Evolutionary conservation across 2,113 vertebrate species (phyloP).

Genomic region (Scopus umbretta): DNA sequence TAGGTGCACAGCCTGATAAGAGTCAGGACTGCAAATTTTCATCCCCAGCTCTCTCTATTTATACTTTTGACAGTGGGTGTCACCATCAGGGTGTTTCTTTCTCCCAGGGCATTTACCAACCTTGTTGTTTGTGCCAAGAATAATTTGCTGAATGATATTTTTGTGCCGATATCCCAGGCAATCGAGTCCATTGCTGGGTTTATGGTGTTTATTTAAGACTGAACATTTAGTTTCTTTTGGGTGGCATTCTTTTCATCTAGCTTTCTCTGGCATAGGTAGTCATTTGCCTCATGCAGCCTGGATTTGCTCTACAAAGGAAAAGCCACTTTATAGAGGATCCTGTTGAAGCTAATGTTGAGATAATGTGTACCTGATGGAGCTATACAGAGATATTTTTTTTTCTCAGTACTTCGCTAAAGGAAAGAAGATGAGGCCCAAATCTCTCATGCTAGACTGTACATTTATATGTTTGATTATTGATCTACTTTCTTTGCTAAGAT

Average conservation of each 20-base stretch:
- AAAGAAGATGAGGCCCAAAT: background rate
- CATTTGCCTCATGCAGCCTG: background rate
- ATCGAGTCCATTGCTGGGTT: background rate
- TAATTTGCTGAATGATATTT: slow-evolving; percentile 64
- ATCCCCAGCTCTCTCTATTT: slow-evolving; percentile 24
- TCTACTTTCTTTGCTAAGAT: background rate
- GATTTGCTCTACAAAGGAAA: background rate
- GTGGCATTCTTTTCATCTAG: background rate
- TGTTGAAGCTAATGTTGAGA: background rate
- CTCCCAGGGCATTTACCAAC: slow-evolving; percentile 63
- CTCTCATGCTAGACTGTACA: background rate
- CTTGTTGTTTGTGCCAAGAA: slow-evolving; percentile 65
- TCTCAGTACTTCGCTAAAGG: background rate
- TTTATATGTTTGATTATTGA: background rate
- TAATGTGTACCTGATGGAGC: background rate
- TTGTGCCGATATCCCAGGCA: slow-evolving; percentile 13
- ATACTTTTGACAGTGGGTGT: slow-evolving; percentile 54
- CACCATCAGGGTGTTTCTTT: slow-evolving; percentile 61
- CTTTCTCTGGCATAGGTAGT: background rate
- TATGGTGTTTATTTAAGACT: background rate
- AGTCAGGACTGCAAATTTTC: slow-evolving; percentile 37
- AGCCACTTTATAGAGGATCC: background rate
- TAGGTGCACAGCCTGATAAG: slow-evolving; percentile 51
- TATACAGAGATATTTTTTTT: no score
- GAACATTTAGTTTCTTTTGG: background rate